Percentiles rank a stretch among this genome's conserved stretches.
Conservation (phyloP, 2,888 invertebrate genomes). For the Drosophila cracens region DNA sequence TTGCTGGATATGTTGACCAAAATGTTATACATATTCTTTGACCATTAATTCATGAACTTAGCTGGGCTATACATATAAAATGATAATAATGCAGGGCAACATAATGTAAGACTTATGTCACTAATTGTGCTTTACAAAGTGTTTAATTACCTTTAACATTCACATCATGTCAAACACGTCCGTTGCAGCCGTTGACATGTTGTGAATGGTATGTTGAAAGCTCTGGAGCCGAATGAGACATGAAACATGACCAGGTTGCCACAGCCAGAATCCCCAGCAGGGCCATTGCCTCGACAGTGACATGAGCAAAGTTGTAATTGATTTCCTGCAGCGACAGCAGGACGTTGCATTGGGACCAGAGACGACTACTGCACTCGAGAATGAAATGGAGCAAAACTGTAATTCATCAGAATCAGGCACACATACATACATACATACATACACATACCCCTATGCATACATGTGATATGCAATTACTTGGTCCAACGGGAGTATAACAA, state of each 20-base stretch:
- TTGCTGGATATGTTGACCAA: not conserved
- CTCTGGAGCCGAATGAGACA: conserved; percentile 22
- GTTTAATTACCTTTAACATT: conserved; percentile 68
- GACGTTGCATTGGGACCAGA: conserved; percentile 20
- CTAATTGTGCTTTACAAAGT: conserved; percentile 62
- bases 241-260: conserved; percentile 38
- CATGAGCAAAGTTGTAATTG: conserved; percentile 72
- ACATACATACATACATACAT: not conserved
- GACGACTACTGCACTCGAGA: not conserved
- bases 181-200: conserved; percentile 38
- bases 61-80: not conserved
- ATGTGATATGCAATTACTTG: not conserved
- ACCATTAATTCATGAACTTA: not conserved
- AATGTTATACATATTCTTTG: not conserved
- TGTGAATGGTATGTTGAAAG: conserved; percentile 48
- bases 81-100: not conserved
- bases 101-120: conserved; percentile 26
- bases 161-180: conserved; percentile 43
- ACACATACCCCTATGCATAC: not conserved
- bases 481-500: conserved; percentile 12
- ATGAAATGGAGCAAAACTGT: conserved; percentile 37
- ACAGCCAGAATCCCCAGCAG: not conserved
- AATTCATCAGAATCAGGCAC: conserved; percentile 38
- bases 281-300: conserved; percentile 23
- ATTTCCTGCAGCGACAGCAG: conserved; percentile 62